Percentiles rank a stretch among this genome's conserved stretches.
These are phyloP conservation scores for Drosophila differens DNA, from an alignment of 2,888 invertebrate species.

Conservation along the genomic window DNA sequence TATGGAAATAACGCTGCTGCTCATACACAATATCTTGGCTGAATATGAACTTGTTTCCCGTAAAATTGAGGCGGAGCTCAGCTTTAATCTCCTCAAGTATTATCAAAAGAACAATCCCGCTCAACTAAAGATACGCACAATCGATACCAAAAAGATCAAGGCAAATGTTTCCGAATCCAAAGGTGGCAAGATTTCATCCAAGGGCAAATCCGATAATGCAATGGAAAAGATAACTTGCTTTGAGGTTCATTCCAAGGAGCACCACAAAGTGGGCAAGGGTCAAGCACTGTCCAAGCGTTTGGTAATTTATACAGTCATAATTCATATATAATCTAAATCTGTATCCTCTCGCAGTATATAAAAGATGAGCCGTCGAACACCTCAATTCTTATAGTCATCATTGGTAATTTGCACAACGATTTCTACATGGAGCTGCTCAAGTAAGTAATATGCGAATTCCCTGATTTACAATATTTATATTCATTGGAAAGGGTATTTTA, in stretches of 20 bases:
- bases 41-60: conserved; percentile 40
- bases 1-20: conserved; percentile 28
- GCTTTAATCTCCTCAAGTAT: conserved; percentile 58
- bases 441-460: not conserved
- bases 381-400: conserved; percentile 67
- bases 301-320: conserved; percentile 40
- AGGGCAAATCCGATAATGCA: conserved; percentile 35
- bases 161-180: conserved; percentile 10
- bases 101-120: conserved; percentile 55
- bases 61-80: conserved; percentile 46
- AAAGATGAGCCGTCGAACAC: conserved; percentile 66
- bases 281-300: conserved; percentile 49
- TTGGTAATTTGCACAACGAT: conserved; percentile 62
- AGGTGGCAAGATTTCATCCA: conserved; percentile 7
- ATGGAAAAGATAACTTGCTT: conserved; percentile 48
- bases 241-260: conserved; percentile 49
- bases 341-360: conserved; percentile 54
- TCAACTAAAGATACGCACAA: conserved; percentile 31
- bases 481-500: too few species aligned
- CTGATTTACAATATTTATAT: not conserved
- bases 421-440: conserved; percentile 54
- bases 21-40: conserved; percentile 42
- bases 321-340: not conserved
- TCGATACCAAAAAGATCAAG: conserved; percentile 10
- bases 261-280: conserved; percentile 65